Evolutionary conservation across 2,888 invertebrate species (phyloP).

Genomic region (Melinaea marsaeus): DNA sequence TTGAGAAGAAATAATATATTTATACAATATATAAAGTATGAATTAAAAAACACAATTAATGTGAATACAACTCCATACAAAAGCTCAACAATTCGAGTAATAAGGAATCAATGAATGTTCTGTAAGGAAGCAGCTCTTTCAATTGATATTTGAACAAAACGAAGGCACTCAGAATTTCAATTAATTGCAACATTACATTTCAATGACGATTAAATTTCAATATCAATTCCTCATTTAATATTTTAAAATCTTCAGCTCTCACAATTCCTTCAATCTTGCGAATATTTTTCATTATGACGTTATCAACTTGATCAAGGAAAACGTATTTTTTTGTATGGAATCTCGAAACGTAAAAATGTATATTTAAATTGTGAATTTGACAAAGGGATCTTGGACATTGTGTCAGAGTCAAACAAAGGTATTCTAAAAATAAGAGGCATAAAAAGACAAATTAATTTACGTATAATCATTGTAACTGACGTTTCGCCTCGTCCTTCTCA

Average conservation of each 20-base stretch:
- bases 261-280: constrained; percentile 5
- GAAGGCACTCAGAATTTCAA: constrained; percentile 14
- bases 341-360: constrained; percentile 11
- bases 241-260: constrained; percentile 5
- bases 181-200: constrained; percentile 12
- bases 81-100: too few relatives aligned
- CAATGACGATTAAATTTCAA: constrained; percentile 17
- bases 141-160: background rate
- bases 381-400: constrained; percentile 33
- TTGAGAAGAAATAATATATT: too few relatives aligned
- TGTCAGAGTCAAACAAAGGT: constrained; percentile 31
- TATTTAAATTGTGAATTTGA: constrained; percentile 31
- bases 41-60: too few relatives aligned
- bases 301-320: constrained; percentile 2
- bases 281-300: constrained; percentile 16
- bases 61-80: too few relatives aligned
- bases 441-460: constrained; percentile 4
- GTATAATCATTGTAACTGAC: background rate
- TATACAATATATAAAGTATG: too few relatives aligned
- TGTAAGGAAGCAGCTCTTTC: too few relatives aligned
- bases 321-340: constrained; percentile 7
- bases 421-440: constrained; percentile 3
- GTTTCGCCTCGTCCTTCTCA: background rate
- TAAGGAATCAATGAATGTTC: too few relatives aligned
- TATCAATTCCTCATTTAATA: constrained; percentile 12